Conservation (phyloP, 2,113 vertebrate genomes). For the Aegithalos caudatus region DNA sequence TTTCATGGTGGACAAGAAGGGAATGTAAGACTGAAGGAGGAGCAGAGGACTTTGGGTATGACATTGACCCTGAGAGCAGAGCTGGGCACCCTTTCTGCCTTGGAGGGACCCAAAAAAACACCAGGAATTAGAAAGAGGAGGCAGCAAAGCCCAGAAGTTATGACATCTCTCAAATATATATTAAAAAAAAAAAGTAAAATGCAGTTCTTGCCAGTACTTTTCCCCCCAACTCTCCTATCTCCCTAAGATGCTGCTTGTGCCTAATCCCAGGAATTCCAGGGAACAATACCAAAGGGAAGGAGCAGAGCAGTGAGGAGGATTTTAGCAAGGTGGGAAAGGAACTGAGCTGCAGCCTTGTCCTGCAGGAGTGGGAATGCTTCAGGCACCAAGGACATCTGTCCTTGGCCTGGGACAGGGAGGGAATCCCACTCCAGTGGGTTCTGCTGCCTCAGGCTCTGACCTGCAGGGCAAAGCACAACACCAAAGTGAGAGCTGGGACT, state of each 20-base stretch:
- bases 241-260: neutral
- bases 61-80: neutral
- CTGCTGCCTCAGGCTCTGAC: neutral
- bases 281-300: neutral
- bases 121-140: neutral
- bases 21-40: neutral
- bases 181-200: neutral
- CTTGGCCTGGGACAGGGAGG: neutral
- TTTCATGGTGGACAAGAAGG: neutral
- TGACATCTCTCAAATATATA: fast-evolving
- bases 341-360: neutral
- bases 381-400: neutral
- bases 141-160: neutral
- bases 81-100: too few relatives aligned
- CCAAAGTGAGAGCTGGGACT: neutral
- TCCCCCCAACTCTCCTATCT: fast-evolving
- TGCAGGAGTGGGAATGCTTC: neutral
- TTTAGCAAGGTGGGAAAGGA: neutral
- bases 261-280: neutral
- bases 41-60: neutral
- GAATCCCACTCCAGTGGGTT: neutral
- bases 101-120: neutral
- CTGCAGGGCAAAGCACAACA: neutral
- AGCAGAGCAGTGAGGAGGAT: neutral
- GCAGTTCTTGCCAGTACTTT: neutral